Conservation (phyloP, 2,888 invertebrate genomes). For the Mycogona germanica region DNA sequence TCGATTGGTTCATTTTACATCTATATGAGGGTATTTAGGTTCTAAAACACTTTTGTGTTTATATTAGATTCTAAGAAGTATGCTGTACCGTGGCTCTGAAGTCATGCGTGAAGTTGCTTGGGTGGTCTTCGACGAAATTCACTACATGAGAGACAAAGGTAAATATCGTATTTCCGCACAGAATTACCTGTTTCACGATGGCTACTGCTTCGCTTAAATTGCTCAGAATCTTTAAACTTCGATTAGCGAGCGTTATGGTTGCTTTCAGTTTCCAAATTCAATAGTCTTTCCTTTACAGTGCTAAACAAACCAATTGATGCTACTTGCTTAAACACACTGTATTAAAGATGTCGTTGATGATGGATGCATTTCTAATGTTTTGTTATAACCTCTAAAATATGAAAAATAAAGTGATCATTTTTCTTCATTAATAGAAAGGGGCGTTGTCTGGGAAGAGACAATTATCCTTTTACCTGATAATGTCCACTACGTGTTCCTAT, state of each 20-base stretch:
- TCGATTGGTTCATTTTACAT: no score
- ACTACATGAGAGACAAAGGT: slow-evolving; percentile 96
- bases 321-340: not conserved
- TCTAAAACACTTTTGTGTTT: no score
- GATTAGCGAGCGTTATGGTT: no score
- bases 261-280: not conserved
- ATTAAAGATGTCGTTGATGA: not conserved
- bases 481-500: slow-evolving; percentile 96
- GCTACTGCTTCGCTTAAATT: not conserved
- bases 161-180: not conserved
- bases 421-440: slow-evolving; percentile 61
- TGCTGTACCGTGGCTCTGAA: slow-evolving; percentile 97
- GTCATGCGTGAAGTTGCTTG: slow-evolving; percentile 99
- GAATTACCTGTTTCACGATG: not conserved
- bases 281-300: not conserved
- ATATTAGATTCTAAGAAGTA: slow-evolving; percentile 92
- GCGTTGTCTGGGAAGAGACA: slow-evolving; percentile 99
- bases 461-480: slow-evolving; percentile 93
- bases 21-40: no score
- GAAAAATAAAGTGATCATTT: not conserved
- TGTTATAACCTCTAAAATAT: not conserved
- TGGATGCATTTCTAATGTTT: not conserved
- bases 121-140: slow-evolving; percentile 99
- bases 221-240: not conserved
- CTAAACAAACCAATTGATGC: no score